Evolutionary conservation across 2,888 invertebrate species (phyloP), one percentile per base, ranked within the genome.

Genomic region (Apodemia zela): DNA sequence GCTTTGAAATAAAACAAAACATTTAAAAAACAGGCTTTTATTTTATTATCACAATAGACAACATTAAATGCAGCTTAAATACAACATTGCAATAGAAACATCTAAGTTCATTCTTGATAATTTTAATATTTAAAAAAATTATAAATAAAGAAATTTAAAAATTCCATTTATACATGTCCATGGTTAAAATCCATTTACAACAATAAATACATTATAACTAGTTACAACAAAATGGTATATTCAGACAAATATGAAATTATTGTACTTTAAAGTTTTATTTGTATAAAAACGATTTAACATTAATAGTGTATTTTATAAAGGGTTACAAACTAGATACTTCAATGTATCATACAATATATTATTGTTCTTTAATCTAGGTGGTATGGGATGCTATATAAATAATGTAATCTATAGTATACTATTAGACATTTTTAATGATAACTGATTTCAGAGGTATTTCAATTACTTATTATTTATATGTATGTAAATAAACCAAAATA

Each of bases 21-120:
- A 60, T 64, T 54, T n/a, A 65, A 67, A 77, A 80, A 68, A 71
- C 79, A 71, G 74, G 67, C 75, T 75, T 66, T 76, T 76, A 69
- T 89, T 89, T 91, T 89, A 89, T 89, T 90, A 89, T 87, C 84
- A 89, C 85, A 89, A 90, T 84, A 81, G 74, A 89, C 89, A 87
- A 89, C 89, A 89, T 88, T 86, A 89, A 89, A 89, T 89, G 89
- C 89, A 89, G 85, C 85, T 84, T 87, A 87, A 64, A 83, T 78
- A 82, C 80, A 87, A 86, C 84, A 85, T 81, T 80, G 82, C 79
- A 82, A 83, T 88, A 89, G 74, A 89, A 89, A 84, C 79, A 84
- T 74, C 77, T 77, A 74, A 66, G 29, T 62, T 45, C 64, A 68
- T 63, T 65, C 73, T 73, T 76, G 75, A 72, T 77, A 72, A 66